A percentile compares a stretch with the other conserved stretches of the same genome.
Evolutionary conservation across 2,888 invertebrate species (phyloP).

Genomic region (Morinoia aosen): DNA sequence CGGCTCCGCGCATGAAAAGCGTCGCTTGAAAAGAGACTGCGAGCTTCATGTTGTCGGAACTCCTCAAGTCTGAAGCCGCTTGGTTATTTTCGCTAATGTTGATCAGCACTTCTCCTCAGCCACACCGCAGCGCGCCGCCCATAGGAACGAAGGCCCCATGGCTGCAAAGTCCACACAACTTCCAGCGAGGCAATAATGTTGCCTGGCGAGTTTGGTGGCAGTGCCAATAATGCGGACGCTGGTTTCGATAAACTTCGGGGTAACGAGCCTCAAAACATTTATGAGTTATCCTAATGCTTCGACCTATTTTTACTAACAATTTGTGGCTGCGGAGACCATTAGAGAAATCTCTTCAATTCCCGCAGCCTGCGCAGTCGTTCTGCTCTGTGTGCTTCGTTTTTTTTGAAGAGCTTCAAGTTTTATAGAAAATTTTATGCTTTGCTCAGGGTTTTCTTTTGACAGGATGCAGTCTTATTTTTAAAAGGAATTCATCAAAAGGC

Average conservation of each 20-base stretch:
- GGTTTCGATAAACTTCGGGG: background rate
- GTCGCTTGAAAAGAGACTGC: background rate
- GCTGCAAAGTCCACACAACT: background rate
- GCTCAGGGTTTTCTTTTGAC: background rate
- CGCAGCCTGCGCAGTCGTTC: background rate
- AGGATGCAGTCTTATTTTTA: background rate
- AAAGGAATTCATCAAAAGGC: background rate
- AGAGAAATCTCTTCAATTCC: background rate
- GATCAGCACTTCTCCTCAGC: background rate
- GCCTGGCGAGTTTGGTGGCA: background rate
- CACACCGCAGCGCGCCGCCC: background rate
- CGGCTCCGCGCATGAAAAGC: too few relatives aligned
- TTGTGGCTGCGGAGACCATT: background rate
- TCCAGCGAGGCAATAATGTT: background rate
- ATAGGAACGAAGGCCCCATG: background rate
- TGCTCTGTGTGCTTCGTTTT: background rate
- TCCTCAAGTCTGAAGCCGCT: background rate
- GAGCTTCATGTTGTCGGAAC: background rate
- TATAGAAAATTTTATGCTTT: background rate
- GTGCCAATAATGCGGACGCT: background rate
- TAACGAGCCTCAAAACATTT: constrained; percentile 14
- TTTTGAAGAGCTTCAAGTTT: background rate
- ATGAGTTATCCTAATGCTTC: background rate
- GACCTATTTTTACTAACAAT: background rate
- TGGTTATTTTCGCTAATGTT: background rate